These are phyloP conservation scores for Syngnathus floridae DNA, from an alignment of 2,113 vertebrate species.

Conservation along the genomic window DNA sequence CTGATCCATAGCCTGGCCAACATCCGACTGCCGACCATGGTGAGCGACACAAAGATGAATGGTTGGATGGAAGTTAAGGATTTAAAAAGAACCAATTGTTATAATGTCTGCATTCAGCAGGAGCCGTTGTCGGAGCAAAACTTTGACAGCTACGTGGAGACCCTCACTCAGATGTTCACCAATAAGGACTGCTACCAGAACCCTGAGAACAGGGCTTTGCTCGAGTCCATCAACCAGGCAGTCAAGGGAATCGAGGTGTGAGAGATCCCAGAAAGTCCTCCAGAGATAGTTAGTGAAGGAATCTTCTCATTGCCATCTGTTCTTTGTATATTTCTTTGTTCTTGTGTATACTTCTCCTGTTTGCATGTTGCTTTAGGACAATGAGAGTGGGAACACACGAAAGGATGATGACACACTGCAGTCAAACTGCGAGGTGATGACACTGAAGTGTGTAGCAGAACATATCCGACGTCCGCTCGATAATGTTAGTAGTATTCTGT, in stretches of 20 bases:
- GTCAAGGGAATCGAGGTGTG: constrained; percentile 97
- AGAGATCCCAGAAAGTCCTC: constrained; percentile 17
- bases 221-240: constrained; percentile 96
- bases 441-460: constrained; percentile 58
- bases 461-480: constrained; percentile 65
- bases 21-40: constrained; percentile 94
- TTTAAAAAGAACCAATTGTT: neutral
- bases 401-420: constrained; percentile 23
- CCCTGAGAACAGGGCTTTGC: constrained; percentile 91
- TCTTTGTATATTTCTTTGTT: constrained; percentile 38
- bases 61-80: neutral
- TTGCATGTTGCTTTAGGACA: constrained; percentile 61
- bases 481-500: constrained; percentile 79
- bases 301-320: constrained; percentile 45
- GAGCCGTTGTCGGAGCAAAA: constrained; percentile 95
- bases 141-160: constrained; percentile 90
- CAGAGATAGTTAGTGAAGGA: constrained; percentile 34
- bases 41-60: constrained; percentile 62
- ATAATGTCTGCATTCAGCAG: constrained; percentile 60
- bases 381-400: constrained; percentile 36
- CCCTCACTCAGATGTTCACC: constrained; percentile 95
- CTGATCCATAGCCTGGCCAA: constrained; percentile 94
- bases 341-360: constrained; percentile 46
- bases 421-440: constrained; percentile 18
- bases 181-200: constrained; percentile 97